phyloP scores from a whole-genome alignment of 2,797 vertebrate genomes.

The Philypnodon macrostomus region DNA sequence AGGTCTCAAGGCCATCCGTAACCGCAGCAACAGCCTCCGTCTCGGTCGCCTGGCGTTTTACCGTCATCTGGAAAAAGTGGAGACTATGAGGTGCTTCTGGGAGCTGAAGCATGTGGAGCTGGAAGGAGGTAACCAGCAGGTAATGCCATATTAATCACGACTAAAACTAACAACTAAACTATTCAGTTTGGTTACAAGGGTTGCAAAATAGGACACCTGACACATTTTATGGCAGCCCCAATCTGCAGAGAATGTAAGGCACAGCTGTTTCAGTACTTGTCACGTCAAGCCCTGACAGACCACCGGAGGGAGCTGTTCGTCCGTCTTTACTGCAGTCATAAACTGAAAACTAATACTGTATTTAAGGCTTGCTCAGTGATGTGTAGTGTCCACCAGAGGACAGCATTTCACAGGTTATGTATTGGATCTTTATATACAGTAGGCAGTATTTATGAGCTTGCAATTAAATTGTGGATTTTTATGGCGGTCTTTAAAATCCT shows the following conservation, averaged over 20 bases:
- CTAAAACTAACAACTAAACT: not conserved
- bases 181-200: not conserved
- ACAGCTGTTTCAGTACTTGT: conserved; percentile 10
- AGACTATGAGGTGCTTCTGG: conserved; percentile 83
- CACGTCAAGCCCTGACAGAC: conserved; percentile 24
- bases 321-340: conserved; percentile 4
- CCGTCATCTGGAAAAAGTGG: conserved; percentile 82
- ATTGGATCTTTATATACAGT: too few relatives aligned
- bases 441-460: not conserved
- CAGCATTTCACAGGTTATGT: conserved; percentile 1
- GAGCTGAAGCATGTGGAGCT: conserved; percentile 77
- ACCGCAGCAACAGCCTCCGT: conserved; percentile 68
- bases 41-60: conserved; percentile 80
- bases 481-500: not conserved
- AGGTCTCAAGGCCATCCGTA: conserved; percentile 78
- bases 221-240: not conserved
- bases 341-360: not conserved
- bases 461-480: too few relatives aligned
- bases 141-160: conserved; percentile 20
- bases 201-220: not conserved
- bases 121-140: conserved; percentile 60
- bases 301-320: conserved; percentile 48
- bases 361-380: not conserved
- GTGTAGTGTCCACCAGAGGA: not conserved
- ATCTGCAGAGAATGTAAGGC: not conserved